phyloP scores from a whole-genome alignment of 2,113 vertebrate genomes.

The Leucopsar rothschildi region DNA sequence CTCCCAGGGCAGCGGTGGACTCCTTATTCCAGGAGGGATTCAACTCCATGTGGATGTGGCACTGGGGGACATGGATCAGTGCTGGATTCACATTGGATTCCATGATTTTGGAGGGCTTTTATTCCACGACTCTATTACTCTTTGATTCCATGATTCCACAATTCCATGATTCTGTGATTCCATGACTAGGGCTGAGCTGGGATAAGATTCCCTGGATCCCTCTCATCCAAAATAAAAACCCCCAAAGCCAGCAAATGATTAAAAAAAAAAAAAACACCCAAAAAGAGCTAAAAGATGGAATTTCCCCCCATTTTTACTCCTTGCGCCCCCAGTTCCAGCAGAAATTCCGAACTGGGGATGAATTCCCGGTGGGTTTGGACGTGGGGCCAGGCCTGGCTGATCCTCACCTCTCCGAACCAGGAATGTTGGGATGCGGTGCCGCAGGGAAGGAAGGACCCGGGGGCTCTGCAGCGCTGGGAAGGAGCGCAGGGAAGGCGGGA shows the following conservation, averaged over 20 bases:
- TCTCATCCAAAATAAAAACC: not conserved
- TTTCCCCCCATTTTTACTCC: not conserved
- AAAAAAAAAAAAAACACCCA: too few species aligned
- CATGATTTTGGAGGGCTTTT: not conserved
- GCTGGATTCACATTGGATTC: not conserved
- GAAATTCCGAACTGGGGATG: fast-evolving
- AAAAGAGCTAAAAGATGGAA: not conserved
- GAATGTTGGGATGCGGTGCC: not conserved
- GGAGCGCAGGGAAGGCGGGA: not conserved
- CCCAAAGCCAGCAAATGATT: too few species aligned
- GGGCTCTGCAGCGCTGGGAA: not conserved
- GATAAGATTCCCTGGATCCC: not conserved
- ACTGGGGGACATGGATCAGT: not conserved
- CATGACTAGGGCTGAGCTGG: too few species aligned
- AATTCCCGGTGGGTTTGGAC: not conserved
- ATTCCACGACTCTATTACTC: not conserved
- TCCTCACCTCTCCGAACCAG: too few species aligned
- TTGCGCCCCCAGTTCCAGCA: fast-evolving
- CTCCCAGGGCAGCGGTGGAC: not conserved
- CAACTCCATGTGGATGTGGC: not conserved
- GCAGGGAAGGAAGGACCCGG: not conserved
- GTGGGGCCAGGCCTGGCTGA: not conserved
- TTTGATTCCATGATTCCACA: too few species aligned
- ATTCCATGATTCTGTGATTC: too few species aligned
- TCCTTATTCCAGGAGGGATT: not conserved